Percentiles rank a stretch among this genome's conserved stretches.
Conservation (phyloP, 2,113 vertebrate genomes). For the Vulpes vulpes region DNA sequence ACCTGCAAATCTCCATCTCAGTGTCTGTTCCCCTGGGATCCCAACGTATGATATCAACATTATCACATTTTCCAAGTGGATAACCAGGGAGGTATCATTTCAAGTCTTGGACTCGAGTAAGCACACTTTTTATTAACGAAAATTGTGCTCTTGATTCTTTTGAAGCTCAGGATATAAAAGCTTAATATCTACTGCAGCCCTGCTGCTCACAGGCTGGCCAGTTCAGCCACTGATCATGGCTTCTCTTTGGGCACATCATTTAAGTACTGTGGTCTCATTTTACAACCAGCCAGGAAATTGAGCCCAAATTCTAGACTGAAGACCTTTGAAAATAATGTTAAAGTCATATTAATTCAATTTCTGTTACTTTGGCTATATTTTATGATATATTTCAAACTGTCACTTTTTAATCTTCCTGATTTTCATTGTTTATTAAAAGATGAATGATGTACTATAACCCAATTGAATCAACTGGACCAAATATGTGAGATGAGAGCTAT, state of each 20-base stretch:
- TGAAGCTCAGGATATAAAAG: background rate
- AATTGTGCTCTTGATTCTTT: background rate
- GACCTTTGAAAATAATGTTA: constrained; percentile 74
- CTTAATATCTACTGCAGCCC: background rate
- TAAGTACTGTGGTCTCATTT: constrained; percentile 68
- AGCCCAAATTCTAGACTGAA: constrained; percentile 33
- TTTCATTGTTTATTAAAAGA: constrained; percentile 70
- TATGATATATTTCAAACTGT: constrained; percentile 63
- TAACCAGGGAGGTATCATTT: background rate
- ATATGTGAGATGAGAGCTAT: constrained; percentile 52
- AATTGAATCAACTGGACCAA: constrained; percentile 49
- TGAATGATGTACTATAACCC: constrained; percentile 34
- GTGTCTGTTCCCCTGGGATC: background rate
- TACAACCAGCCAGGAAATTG: constrained; percentile 64
- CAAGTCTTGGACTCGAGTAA: background rate
- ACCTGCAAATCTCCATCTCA: background rate
- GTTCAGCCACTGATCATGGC: background rate
- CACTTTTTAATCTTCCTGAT: constrained; percentile 66
- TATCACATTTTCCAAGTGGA: background rate
- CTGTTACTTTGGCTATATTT: constrained; percentile 50
- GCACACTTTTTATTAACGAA: background rate
- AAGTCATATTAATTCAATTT: constrained; percentile 65
- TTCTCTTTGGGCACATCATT: constrained; percentile 30
- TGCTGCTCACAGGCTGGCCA: background rate
- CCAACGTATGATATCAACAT: background rate